Evolutionary conservation across 2,797 vertebrate species (phyloP).

Genomic region (Sphenodon punctatus): DNA sequence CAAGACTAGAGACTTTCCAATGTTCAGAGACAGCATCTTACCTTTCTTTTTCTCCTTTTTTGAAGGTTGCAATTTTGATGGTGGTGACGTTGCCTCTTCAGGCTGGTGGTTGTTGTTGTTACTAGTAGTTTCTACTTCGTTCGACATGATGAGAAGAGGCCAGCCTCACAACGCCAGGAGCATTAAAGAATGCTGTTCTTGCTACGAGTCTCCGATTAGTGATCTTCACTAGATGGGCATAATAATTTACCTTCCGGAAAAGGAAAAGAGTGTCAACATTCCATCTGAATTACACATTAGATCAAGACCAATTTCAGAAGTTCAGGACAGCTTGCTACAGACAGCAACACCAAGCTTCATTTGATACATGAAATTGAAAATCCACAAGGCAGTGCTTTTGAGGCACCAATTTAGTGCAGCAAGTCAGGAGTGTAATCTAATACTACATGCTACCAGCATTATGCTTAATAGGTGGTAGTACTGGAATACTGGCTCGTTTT

Average conservation of each 20-base stretch:
- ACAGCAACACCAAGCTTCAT: too few relatives aligned
- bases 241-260: constrained; percentile 1
- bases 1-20: not conserved
- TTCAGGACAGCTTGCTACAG: too few relatives aligned
- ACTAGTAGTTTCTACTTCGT: constrained; percentile 79
- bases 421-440: too few relatives aligned
- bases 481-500: too few relatives aligned
- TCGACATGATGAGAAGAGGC: constrained; percentile 81
- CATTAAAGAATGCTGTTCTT: not conserved
- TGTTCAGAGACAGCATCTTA: constrained; percentile 44
- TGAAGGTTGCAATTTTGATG: constrained; percentile 78
- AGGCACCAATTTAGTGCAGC: too few relatives aligned
- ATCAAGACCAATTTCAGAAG: too few relatives aligned
- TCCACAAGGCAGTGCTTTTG: too few relatives aligned
- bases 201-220: not conserved
- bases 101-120: constrained; percentile 56
- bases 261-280: too few relatives aligned
- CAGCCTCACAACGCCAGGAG: constrained; percentile 54
- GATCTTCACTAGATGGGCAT: not conserved
- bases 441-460: too few relatives aligned
- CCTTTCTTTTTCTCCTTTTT: constrained; percentile 95
- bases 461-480: too few relatives aligned
- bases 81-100: constrained; percentile 71
- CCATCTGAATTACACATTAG: too few relatives aligned
- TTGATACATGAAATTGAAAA: too few relatives aligned